Base-by-base conservation (phyloP, 2,797 vertebrate genomes). In the Cirrhinus molitorella region DNA sequence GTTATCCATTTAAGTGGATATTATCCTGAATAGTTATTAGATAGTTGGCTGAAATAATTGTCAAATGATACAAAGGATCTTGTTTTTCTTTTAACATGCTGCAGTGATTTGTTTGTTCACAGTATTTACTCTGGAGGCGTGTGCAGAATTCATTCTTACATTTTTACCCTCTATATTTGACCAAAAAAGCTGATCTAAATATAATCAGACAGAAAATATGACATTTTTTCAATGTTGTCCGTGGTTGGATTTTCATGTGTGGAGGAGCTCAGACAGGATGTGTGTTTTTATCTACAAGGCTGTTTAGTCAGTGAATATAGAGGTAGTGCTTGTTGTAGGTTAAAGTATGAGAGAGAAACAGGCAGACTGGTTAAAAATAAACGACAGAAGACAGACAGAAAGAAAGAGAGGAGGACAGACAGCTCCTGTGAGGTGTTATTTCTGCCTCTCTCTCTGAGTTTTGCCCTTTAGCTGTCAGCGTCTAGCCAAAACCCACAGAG, bases 401-500 rank as follows among this genome's bases (percentile, higher is more conserved):
- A 75, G 34, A 66, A n/a, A 5, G 11, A 74, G 37, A 37, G 4
- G 45, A 45, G 31, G 51, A 79, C 23, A 72, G 65, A 79, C 12
- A 45, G 21, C 25, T 28, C 16, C 61, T 66, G 63, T 59, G 72
- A 76, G 49, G 40, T 71, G 47, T 67, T 83, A 81, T 80, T 68
- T 80, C 53, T 70, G 28, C 79, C 34, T 79, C 47, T 59, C 67
- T 61, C 37, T 31, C 75, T 83, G 21, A 70, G 57, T 85, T 85
- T 80, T 85, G 68, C 68, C 87, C 72, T 77, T 87, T 74, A 75
- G 83, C 79, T 88, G 76, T 86, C 85, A 87, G 73, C 51, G 55
- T 84, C 74, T 85, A 71, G 47, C 75, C 53, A 61, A 79, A 83
- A 77, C 76, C 78, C 76, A 84, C 81, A 79, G 83, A 84, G 66